Conservation (phyloP, 2,113 vertebrate species). For the Lanius ludovicianus region DNA sequence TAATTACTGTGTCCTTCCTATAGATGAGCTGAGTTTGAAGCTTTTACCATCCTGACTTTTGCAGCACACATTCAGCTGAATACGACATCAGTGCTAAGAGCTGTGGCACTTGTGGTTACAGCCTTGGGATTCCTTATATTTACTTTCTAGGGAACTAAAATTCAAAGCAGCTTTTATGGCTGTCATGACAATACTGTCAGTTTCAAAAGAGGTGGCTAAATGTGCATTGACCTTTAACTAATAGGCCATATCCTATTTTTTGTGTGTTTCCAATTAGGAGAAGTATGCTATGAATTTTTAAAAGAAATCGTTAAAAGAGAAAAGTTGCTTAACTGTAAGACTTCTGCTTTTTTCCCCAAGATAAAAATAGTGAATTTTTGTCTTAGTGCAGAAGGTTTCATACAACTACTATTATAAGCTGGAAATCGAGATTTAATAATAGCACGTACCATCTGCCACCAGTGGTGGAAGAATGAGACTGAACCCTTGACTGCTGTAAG, state of each 20-base stretch:
- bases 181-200: slow-evolving; percentile 42
- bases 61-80: slow-evolving; percentile 1
- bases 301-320: not conserved
- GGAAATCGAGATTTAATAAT: slow-evolving; percentile 30
- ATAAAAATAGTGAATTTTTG: not conserved
- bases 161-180: slow-evolving; percentile 63
- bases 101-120: slow-evolving; percentile 53
- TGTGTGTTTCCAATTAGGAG: slow-evolving; percentile 50
- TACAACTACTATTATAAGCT: not conserved
- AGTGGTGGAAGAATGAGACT: not conserved
- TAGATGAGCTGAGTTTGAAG: not conserved
- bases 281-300: not conserved
- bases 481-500: not conserved
- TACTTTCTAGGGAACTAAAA: slow-evolving; percentile 73
- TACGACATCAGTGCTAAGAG: slow-evolving; percentile 5
- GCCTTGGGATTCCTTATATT: slow-evolving; percentile 60
- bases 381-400: not conserved
- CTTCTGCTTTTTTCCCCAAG: not conserved
- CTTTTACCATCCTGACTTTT: not conserved
- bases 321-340: slow-evolving; percentile 14
- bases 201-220: slow-evolving; percentile 46
- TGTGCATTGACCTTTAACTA: slow-evolving; percentile 49
- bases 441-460: not conserved
- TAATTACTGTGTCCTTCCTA: slow-evolving; percentile 24
- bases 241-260: slow-evolving; percentile 28